Evolutionary conservation across 2,888 invertebrate species (phyloP).

Genomic region (Ectemnius continuus): DNA sequence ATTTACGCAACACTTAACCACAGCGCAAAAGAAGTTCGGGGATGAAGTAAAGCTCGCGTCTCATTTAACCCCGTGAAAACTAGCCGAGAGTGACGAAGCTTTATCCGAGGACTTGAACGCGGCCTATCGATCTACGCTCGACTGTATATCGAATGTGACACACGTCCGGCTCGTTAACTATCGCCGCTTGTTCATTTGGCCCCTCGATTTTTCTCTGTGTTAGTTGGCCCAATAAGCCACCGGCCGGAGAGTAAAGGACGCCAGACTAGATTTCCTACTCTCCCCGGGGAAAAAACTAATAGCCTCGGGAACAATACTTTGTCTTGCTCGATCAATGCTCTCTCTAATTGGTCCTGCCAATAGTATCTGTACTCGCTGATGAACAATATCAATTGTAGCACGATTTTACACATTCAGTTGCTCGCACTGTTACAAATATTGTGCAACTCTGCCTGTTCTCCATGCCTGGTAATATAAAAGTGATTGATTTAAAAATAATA

Average conservation of each 20-base stretch:
- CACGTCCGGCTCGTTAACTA: conserved; percentile 3
- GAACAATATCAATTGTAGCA: too few relatives aligned
- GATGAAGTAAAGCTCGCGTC: background rate
- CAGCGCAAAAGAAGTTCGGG: background rate
- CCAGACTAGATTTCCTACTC: background rate
- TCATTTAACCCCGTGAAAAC: background rate
- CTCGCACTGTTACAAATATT: too few relatives aligned
- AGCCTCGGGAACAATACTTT: too few relatives aligned
- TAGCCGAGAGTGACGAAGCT: background rate
- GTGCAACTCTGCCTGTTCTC: too few relatives aligned
- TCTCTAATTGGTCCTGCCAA: too few relatives aligned
- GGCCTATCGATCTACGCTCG: background rate
- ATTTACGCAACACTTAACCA: background rate
- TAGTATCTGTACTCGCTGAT: too few relatives aligned
- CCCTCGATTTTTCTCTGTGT: background rate
- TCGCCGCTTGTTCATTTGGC: conserved; percentile 3
- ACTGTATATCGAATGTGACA: conserved; percentile 8
- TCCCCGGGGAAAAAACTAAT: conserved; percentile 2
- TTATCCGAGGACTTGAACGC: background rate
- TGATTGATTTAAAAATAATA: too few relatives aligned
- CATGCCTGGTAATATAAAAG: too few relatives aligned
- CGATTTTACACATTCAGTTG: too few relatives aligned
- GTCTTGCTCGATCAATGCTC: too few relatives aligned
- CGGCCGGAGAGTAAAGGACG: background rate
- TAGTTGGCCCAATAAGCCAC: background rate